phyloP scores from a whole-genome alignment of 2,113 vertebrate genomes.

The Chaenocephalus aceratus region DNA sequence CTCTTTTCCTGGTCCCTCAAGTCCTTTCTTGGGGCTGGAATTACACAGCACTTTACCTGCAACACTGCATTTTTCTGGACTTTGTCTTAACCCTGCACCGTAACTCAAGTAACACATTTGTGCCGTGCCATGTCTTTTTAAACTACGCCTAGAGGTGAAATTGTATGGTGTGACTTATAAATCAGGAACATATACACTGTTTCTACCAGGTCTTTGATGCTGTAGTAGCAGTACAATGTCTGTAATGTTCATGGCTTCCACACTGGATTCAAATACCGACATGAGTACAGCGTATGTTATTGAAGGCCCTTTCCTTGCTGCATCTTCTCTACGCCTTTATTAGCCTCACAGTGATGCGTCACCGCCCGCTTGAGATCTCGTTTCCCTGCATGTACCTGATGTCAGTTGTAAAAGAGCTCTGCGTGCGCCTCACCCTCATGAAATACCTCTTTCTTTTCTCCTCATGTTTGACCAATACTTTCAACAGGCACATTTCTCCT shows the following conservation, averaged over 20 bases:
- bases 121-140: constrained; percentile 35
- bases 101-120: constrained; percentile 46
- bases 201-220: background rate
- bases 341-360: background rate
- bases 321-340: constrained; percentile 10
- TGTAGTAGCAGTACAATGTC: background rate
- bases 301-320: constrained; percentile 3
- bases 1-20: constrained; percentile 70
- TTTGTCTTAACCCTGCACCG: constrained; percentile 35
- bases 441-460: constrained; percentile 8
- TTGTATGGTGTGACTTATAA: constrained; percentile 22
- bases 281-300: background rate
- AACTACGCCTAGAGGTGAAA: constrained; percentile 22
- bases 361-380: constrained; percentile 21
- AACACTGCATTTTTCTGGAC: constrained; percentile 63
- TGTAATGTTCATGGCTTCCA: background rate
- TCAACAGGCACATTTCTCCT: background rate
- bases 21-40: constrained; percentile 63
- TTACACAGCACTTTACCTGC: constrained; percentile 77
- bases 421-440: background rate
- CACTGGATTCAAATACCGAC: background rate
- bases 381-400: constrained; percentile 26
- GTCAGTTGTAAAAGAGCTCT: constrained; percentile 14
- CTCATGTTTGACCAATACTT: background rate
- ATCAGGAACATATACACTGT: background rate